Conservation (phyloP, 1,140 invertebrate genomes). For the Drosophila busckii region DNA sequence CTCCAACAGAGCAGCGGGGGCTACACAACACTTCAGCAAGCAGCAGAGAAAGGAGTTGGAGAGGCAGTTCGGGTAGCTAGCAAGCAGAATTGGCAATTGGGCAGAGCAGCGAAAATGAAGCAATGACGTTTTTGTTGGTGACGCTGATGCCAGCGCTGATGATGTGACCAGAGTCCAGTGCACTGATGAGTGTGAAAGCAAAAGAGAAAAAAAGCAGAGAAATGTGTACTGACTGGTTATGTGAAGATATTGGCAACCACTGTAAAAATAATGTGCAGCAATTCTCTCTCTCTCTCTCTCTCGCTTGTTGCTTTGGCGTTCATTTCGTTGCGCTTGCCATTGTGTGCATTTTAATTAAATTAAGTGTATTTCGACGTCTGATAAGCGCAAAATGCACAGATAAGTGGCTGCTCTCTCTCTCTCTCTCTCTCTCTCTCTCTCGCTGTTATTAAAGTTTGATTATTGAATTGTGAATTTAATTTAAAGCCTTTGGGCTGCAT, state of each 20-base stretch:
- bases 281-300: conserved; percentile 21
- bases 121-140: conserved; percentile 50
- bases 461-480: too few species aligned
- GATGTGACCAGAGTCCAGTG: conserved; percentile 36
- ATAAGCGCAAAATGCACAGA: conserved; percentile 48
- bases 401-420: too few species aligned
- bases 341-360: conserved; percentile 62
- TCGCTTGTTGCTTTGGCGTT: background rate
- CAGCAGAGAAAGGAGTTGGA: too few species aligned
- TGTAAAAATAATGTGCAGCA: conserved; percentile 51
- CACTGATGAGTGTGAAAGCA: conserved; percentile 38
- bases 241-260: too few species aligned
- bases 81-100: background rate
- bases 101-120: conserved; percentile 55
- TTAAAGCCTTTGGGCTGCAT: too few species aligned
- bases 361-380: conserved; percentile 62
- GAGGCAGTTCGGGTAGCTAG: too few species aligned
- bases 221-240: conserved; percentile 25
- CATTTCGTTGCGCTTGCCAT: conserved; percentile 21
- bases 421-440: too few species aligned
- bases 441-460: too few species aligned
- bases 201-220: too few species aligned
- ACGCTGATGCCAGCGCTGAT: conserved; percentile 17
- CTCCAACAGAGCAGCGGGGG: background rate
- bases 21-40: background rate